Evolutionary conservation across 2,888 invertebrate genomes (phyloP).

Genomic region (Orgyia antiqua): DNA sequence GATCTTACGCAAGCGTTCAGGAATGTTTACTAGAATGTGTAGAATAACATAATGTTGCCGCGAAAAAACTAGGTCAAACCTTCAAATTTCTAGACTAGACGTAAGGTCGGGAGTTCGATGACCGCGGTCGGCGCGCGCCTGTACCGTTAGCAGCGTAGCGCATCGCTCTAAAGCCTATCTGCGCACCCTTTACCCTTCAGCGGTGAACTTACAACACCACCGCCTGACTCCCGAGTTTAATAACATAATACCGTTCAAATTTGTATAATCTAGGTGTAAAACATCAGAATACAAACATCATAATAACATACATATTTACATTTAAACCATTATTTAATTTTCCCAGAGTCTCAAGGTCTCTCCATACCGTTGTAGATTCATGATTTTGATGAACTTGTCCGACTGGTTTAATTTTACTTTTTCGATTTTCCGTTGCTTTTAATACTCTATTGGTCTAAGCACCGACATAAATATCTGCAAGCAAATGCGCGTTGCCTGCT

Average conservation of each 20-base stretch:
- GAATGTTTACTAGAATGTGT: too few species aligned
- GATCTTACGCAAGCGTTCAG: too few species aligned
- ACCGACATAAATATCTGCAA: conserved; percentile 9
- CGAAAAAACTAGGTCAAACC: conserved; percentile 54
- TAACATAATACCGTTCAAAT: background rate
- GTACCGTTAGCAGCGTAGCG: conserved; percentile 57
- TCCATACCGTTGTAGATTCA: conserved; percentile 3
- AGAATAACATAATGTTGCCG: too few species aligned
- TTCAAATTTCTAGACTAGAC: conserved; percentile 62
- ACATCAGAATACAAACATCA: background rate
- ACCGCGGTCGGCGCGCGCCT: conserved; percentile 56
- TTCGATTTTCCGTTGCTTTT: conserved; percentile 6
- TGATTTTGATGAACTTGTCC: conserved; percentile 2
- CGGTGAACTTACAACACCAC: conserved; percentile 1
- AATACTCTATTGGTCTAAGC: conserved; percentile 3
- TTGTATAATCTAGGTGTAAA: background rate
- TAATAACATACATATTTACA: conserved; percentile 1
- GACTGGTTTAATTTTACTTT: conserved; percentile 1
- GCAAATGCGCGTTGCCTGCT: conserved; percentile 7
- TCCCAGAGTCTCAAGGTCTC: conserved; percentile 3
- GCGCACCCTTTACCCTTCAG: conserved; percentile 38
- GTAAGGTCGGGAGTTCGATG: conserved; percentile 64
- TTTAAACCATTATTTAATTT: conserved; percentile 3
- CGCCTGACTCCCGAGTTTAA: too few species aligned
- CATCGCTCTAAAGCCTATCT: conserved; percentile 36